Evolutionary conservation across 2,888 invertebrate species (phyloP).

Genomic region (Sphaeridia pumilis): DNA sequence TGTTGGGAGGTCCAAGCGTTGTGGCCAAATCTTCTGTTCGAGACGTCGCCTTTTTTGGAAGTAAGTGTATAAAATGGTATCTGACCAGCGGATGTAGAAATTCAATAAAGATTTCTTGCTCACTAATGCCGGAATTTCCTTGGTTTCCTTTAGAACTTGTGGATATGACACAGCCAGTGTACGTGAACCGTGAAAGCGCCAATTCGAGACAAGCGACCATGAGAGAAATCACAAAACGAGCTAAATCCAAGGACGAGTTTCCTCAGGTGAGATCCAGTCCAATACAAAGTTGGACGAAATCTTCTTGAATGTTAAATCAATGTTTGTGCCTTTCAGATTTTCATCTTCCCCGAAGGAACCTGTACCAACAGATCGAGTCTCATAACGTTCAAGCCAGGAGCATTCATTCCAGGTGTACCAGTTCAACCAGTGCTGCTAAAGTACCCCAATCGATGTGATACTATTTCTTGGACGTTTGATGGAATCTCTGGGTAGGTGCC

Average conservation of each 20-base stretch:
- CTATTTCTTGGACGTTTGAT: slow-evolving; percentile 90
- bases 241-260: slow-evolving; percentile 74
- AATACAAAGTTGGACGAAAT: no score
- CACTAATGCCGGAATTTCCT: not conserved
- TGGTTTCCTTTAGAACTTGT: slow-evolving; percentile 58
- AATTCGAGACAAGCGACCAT: slow-evolving; percentile 83
- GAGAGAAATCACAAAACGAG: slow-evolving; percentile 72
- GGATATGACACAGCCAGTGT: slow-evolving; percentile 88
- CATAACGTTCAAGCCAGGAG: slow-evolving; percentile 50
- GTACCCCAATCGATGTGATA: slow-evolving; percentile 79
- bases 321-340: slow-evolving; percentile 10
- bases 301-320: not conserved
- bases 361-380: slow-evolving; percentile 87
- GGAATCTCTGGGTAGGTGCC: slow-evolving; percentile 79
- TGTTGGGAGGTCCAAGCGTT: slow-evolving; percentile 57
- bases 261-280: slow-evolving; percentile 72
- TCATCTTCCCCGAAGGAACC: slow-evolving; percentile 85
- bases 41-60: slow-evolving; percentile 75
- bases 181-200: slow-evolving; percentile 85
- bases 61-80: slow-evolving; percentile 47
- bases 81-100: not conserved
- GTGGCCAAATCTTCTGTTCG: slow-evolving; percentile 80
- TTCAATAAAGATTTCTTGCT: not conserved
- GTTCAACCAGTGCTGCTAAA: slow-evolving; percentile 86
- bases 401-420: slow-evolving; percentile 89